A percentile compares a stretch with the other conserved stretches of the same genome.
Conservation (phyloP, 2,797 vertebrate genomes). For the Ara ararauna region DNA sequence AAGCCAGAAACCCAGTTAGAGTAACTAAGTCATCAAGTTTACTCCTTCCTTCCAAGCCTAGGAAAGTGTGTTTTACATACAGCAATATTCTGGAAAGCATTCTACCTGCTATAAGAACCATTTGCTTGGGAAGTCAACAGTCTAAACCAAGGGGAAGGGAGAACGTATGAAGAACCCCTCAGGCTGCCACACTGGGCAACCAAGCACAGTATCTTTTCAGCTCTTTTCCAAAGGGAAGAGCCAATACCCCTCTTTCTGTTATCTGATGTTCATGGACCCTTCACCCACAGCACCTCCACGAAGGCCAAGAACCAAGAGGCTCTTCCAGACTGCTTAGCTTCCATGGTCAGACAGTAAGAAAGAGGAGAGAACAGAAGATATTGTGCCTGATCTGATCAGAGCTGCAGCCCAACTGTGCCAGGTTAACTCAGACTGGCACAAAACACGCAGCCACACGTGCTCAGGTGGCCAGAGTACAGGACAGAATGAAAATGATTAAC, state of each 20-base stretch:
- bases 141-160: neutral
- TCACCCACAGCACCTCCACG: neutral
- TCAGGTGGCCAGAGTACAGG: neutral
- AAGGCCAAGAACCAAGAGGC: neutral
- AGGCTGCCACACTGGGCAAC: neutral
- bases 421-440: neutral
- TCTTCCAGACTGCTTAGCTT: neutral
- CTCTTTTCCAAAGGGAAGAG: neutral
- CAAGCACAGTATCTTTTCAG: neutral
- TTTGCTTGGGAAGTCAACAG: neutral
- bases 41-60: neutral
- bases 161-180: neutral
- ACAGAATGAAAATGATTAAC: neutral
- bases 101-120: neutral
- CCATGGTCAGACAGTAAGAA: neutral
- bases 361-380: neutral
- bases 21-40: neutral
- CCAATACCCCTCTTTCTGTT: neutral
- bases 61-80: neutral
- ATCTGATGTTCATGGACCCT: neutral
- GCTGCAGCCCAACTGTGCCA: neutral
- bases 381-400: neutral
- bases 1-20: neutral
- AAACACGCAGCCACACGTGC: fast-evolving
- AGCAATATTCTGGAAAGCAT: neutral